Evolutionary conservation across 2,113 vertebrate genomes (phyloP).

Genomic region (Castor canadensis): DNA sequence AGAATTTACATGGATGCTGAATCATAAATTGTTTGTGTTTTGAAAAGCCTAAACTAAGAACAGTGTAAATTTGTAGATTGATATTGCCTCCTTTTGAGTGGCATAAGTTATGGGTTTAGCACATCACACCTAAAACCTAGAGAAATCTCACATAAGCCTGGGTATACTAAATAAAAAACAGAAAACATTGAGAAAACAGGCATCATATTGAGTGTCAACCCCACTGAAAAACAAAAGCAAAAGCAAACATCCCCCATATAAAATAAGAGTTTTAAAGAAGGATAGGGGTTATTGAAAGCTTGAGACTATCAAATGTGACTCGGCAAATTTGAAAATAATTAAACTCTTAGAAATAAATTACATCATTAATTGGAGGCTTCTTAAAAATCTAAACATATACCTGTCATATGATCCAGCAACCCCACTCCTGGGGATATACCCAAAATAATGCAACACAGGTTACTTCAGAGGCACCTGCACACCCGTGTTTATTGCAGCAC

Average conservation of each 20-base stretch:
- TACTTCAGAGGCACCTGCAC: too few relatives aligned
- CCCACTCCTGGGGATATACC: too few relatives aligned
- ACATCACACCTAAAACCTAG: neutral
- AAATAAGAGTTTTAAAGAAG: neutral
- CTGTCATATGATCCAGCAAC: too few relatives aligned
- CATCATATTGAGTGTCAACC: neutral
- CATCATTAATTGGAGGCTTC: too few relatives aligned
- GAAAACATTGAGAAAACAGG: neutral
- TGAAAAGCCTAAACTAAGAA: neutral
- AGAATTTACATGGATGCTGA: neutral
- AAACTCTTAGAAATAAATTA: neutral
- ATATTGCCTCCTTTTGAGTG: neutral
- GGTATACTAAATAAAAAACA: neutral
- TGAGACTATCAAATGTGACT: neutral
- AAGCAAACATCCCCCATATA: neutral
- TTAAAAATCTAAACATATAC: too few relatives aligned
- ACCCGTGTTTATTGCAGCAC: too few relatives aligned
- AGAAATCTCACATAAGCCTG: neutral
- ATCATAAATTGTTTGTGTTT: neutral
- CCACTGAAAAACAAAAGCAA: neutral
- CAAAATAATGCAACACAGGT: too few relatives aligned
- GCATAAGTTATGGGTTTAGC: neutral
- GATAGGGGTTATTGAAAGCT: too few relatives aligned
- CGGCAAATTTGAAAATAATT: neutral
- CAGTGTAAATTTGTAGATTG: neutral